Base-by-base conservation (phyloP, 2,888 invertebrate genomes). In the Dinocampus coccinellae region DNA sequence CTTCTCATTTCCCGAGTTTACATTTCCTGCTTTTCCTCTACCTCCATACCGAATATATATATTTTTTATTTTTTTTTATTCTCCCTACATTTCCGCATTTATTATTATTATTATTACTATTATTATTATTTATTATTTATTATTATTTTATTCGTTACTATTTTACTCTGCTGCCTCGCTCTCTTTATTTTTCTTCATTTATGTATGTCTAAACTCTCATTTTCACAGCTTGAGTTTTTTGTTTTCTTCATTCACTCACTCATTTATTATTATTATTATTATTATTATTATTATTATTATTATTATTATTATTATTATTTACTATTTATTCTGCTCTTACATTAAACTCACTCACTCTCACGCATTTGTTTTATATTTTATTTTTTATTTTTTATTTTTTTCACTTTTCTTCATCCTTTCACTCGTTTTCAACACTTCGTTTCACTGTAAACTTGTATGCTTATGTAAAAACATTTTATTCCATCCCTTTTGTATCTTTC, bases 11-110 rank as follows among this genome's bases (percentile, higher is more conserved):
- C 52, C 61, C 9, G 36, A 61, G 61, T 69, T 69, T 62, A 42
- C 36, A 57, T 69, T 66, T 72, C 61, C 71, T 36, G 62, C 64
- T 61, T 63, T 69, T 69, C 20, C 34, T 55, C 61, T 34, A 39
- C 47, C 33, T 47, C 69, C 61, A 60, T 57, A 55, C 60, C 60
- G 34, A 66, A 61, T 68, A n/a, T n/a, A n/a, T n/a, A n/a, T n/a
- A 33, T 65, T 34, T 55, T 62, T 66, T 66, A 57, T 66, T 66
- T 39, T 24, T 29, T 26, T 57, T 57, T 39, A n/a, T n/a, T n/a
- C n/a, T 39, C n/a, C 66, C 22, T n/a, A 9, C 63, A 26, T 70
- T 62, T 64, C 66, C 55, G 42, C 33, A 65, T 65, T 70, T 53
- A 65, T 60, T 65, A 60, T 52, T 66, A 53, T 58, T 26, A 2